Conservation (phyloP, 2,113 vertebrate genomes). For the Ptilonorhynchus violaceus region DNA sequence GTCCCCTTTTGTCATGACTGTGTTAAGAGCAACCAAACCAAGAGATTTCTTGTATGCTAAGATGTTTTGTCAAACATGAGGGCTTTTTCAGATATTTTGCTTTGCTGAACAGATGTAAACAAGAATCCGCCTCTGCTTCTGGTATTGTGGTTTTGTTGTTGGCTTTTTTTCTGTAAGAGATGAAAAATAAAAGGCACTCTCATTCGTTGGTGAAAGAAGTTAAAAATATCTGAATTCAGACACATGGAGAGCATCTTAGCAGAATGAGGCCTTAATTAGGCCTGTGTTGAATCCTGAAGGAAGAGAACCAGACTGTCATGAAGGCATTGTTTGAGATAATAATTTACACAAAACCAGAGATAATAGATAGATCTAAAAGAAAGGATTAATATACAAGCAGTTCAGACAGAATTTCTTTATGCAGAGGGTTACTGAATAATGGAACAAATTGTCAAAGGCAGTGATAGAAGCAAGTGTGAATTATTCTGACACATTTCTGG, state of each 20-base stretch:
- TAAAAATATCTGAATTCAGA: neutral
- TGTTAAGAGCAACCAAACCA: neutral
- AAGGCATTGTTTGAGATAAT: slow-evolving; percentile 23
- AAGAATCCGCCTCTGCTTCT: neutral
- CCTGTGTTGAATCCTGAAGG: neutral
- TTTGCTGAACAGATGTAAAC: neutral
- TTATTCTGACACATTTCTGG: slow-evolving; percentile 62
- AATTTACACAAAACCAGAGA: slow-evolving; percentile 28
- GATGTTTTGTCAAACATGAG: neutral
- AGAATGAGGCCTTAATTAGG: neutral
- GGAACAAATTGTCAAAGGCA: slow-evolving; percentile 61
- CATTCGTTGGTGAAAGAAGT: neutral
- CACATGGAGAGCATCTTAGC: neutral
- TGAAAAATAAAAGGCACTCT: neutral
- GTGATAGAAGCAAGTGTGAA: slow-evolving; percentile 53
- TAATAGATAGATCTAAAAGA: slow-evolving; percentile 50
- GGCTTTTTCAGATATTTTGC: neutral
- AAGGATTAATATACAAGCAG: slow-evolving; percentile 46
- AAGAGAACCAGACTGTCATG: neutral
- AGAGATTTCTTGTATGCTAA: neutral
- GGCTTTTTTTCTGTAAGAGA: neutral
- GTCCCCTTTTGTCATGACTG: rapidly evolving
- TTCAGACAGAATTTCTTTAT: slow-evolving; percentile 58
- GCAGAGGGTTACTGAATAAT: slow-evolving; percentile 50
- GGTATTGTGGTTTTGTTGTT: neutral